Conservation (phyloP, 37 sponge, comb jelly and placozoan genomes). For the Halichondria panicea region DNA sequence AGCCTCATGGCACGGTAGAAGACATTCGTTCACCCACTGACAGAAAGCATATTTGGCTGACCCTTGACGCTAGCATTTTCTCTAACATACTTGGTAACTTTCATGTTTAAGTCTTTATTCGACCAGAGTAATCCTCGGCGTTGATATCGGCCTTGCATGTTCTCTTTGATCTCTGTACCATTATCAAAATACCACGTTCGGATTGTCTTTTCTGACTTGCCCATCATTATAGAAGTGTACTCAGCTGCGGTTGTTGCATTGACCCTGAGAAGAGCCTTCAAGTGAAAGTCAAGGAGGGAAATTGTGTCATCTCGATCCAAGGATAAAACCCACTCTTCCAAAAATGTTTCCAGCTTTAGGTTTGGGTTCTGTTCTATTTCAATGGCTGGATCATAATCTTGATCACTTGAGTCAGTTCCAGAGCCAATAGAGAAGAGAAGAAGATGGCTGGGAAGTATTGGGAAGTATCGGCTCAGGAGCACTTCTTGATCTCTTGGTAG, state of each 20-base stretch:
- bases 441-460: background rate
- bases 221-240: background rate
- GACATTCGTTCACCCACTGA: conserved; percentile 27
- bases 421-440: background rate
- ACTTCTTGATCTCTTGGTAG: background rate
- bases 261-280: background rate
- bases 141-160: conserved; percentile 29
- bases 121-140: conserved; percentile 26
- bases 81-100: conserved; percentile 18
- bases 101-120: conserved; percentile 13
- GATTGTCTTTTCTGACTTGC: conserved; percentile 16
- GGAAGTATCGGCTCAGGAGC: background rate
- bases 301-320: conserved; percentile 25
- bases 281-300: conserved; percentile 1
- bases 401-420: conserved; percentile 1
- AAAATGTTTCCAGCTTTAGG: conserved; percentile 1
- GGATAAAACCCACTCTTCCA: conserved; percentile 14
- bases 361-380: background rate
- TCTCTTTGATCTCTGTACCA: conserved; percentile 15
- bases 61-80: conserved; percentile 38
- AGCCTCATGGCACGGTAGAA: conserved; percentile 21
- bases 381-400: background rate
- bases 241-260: conserved; percentile 16
- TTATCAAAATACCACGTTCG: conserved; percentile 16
- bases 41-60: conserved; percentile 37